Conservation (phyloP, 2,113 vertebrate species). For the Chaetodon trifascialis region DNA sequence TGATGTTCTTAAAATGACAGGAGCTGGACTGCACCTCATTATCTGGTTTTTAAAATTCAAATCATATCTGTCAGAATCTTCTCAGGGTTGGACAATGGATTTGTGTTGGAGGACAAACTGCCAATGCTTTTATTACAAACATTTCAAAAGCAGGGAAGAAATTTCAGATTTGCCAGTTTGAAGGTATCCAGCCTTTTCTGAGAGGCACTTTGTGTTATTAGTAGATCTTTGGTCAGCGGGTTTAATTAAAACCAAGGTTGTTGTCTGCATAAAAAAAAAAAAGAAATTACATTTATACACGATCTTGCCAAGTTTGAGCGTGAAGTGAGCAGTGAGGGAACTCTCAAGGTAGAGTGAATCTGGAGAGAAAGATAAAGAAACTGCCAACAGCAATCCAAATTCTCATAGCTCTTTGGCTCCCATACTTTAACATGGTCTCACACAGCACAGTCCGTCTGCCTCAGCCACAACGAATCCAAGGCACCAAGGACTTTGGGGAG, state of each 20-base stretch:
- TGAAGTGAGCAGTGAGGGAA: not conserved
- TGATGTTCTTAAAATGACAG: conserved; percentile 15
- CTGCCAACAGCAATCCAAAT: not conserved
- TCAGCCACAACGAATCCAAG: not conserved
- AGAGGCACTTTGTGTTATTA: not conserved
- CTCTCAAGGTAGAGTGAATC: not conserved
- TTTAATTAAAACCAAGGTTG: not conserved
- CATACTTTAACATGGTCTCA: not conserved
- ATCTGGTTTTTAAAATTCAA: conserved; percentile 15
- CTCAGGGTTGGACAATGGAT: conserved; percentile 29
- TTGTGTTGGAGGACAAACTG: conserved; percentile 21
- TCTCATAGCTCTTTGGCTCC: not conserved
- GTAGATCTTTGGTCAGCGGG: not conserved
- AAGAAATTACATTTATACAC: not conserved
- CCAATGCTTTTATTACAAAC: not conserved
- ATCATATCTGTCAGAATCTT: conserved; percentile 10
- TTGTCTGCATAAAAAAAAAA: not conserved
- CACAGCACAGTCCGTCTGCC: not conserved
- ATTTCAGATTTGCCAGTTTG: not conserved
- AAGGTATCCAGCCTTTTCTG: not conserved
- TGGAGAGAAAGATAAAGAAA: not conserved
- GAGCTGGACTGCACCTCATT: not conserved
- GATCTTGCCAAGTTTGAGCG: not conserved
- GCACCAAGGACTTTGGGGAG: not conserved
- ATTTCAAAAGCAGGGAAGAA: not conserved